Evolutionary conservation across 64 coral and sea anemone genomes (phyloP).

Genomic region (Dendronephthya gigantea): DNA sequence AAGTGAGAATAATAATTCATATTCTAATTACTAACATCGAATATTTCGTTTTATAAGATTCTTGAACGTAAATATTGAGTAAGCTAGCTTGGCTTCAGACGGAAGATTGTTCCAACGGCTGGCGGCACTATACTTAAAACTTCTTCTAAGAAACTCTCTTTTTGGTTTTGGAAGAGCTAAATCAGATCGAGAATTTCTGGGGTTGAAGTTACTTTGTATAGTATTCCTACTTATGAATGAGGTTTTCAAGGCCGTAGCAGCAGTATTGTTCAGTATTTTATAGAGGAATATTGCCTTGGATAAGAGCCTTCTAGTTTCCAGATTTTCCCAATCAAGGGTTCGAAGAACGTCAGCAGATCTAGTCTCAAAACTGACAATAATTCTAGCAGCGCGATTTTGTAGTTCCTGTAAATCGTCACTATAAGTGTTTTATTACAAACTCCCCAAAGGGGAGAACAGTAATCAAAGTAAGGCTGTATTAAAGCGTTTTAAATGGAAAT

Average conservation of each 20-base stretch:
- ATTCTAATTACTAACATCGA: too few relatives aligned
- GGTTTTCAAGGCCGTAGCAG: not conserved
- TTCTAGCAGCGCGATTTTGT: not conserved
- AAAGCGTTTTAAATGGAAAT: not conserved
- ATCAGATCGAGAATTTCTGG: not conserved
- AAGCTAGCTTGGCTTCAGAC: not conserved
- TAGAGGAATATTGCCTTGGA: not conserved
- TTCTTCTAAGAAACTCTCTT: not conserved
- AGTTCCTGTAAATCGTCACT: too few relatives aligned
- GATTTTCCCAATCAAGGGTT: not conserved
- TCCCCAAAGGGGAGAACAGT: not conserved
- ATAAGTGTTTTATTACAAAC: too few relatives aligned
- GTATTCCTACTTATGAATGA: not conserved
- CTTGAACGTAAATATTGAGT: not conserved
- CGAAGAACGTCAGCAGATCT: too few relatives aligned
- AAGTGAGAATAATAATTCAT: too few relatives aligned
- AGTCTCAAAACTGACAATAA: not conserved
- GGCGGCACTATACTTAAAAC: not conserved
- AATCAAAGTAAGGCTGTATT: not conserved
- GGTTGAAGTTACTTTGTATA: not conserved
- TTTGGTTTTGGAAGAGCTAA: not conserved
- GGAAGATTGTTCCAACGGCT: not conserved
- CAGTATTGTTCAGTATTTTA: not conserved
- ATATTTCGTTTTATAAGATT: conserved; percentile 1
- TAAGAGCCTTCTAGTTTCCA: not conserved